phyloP scores from a whole-genome alignment of 2,113 vertebrate species.

The Physeter macrocephalus region DNA sequence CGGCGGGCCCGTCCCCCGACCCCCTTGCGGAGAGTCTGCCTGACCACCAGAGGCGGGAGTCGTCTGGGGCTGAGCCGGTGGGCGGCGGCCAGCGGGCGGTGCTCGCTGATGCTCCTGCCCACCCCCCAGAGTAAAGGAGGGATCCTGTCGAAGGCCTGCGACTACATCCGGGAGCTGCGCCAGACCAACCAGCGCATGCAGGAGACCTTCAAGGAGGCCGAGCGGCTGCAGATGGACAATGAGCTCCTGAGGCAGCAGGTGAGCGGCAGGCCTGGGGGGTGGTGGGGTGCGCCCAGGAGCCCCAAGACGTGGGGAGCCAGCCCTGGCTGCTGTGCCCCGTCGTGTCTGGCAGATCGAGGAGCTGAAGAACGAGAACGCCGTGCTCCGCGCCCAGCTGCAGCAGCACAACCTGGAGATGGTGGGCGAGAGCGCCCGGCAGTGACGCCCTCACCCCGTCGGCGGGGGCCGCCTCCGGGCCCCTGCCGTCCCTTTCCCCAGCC shows the following conservation, averaged over 20 bases:
- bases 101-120: neutral
- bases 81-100: neutral
- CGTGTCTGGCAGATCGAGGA: slow-evolving; percentile 85
- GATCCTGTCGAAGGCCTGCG: slow-evolving; percentile 93
- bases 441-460: neutral
- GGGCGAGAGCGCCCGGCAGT: slow-evolving; percentile 84
- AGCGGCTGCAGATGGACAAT: slow-evolving; percentile 91
- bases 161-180: slow-evolving; percentile 92
- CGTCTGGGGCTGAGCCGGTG: neutral
- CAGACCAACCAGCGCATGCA: slow-evolving; percentile 91
- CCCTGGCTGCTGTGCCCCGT: neutral
- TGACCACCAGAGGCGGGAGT: fast-evolving
- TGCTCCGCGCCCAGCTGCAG: slow-evolving; percentile 88
- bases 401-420: slow-evolving; percentile 87
- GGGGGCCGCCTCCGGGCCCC: neutral
- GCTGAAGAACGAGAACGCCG: slow-evolving; percentile 89
- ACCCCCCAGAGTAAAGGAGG: slow-evolving; percentile 90
- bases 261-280: neutral
- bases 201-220: slow-evolving; percentile 89
- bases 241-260: slow-evolving; percentile 91
- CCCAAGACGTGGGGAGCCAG: neutral
- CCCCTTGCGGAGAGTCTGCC: neutral
- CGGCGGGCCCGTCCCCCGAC: fast-evolving
- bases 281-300: fast-evolving
- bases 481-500: slow-evolving; percentile 56